Evolutionary conservation across 1,140 invertebrate species (phyloP).

Genomic region (Tetragnatha versicolor): DNA sequence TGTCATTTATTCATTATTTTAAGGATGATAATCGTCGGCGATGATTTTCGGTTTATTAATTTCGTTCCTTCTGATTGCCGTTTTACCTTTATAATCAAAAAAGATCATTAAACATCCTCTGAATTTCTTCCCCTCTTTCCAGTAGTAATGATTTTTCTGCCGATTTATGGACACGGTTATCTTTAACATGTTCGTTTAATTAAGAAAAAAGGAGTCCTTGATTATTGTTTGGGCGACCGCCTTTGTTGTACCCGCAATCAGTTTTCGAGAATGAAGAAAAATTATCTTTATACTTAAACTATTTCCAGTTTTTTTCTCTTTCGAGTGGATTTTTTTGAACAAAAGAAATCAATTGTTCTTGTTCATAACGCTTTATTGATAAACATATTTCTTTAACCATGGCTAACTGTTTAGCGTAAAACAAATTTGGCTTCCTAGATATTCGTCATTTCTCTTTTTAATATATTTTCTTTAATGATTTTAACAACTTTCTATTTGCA

Average conservation of each 20-base stretch:
- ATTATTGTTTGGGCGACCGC: slow-evolving; percentile 2
- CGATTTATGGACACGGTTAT: slow-evolving; percentile 31
- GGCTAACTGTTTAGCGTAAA: no score
- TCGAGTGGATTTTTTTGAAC: no score
- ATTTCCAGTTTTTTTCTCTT: no score
- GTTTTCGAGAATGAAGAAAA: no score
- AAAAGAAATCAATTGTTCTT: no score
- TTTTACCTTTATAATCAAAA: slow-evolving; percentile 47
- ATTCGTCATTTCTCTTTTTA: no score
- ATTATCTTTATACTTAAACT: no score
- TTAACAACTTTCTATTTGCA: no score
- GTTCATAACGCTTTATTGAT: no score
- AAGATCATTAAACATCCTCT: slow-evolving; percentile 40
- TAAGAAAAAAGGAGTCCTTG: slow-evolving; percentile 19
- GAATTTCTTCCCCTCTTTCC: not conserved
- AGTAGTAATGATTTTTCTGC: slow-evolving; percentile 41
- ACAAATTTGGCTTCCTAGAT: no score
- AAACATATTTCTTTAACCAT: no score
- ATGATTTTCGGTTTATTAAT: slow-evolving; percentile 54
- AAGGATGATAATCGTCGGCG: slow-evolving; percentile 35
- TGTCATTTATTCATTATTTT: slow-evolving; percentile 55
- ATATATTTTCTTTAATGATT: no score
- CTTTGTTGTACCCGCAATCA: not conserved
- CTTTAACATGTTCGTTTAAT: slow-evolving; percentile 47
- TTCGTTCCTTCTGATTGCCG: slow-evolving; percentile 27